phyloP scores from a whole-genome alignment of 2,797 vertebrate species.

The Bucorvus abyssinicus region DNA sequence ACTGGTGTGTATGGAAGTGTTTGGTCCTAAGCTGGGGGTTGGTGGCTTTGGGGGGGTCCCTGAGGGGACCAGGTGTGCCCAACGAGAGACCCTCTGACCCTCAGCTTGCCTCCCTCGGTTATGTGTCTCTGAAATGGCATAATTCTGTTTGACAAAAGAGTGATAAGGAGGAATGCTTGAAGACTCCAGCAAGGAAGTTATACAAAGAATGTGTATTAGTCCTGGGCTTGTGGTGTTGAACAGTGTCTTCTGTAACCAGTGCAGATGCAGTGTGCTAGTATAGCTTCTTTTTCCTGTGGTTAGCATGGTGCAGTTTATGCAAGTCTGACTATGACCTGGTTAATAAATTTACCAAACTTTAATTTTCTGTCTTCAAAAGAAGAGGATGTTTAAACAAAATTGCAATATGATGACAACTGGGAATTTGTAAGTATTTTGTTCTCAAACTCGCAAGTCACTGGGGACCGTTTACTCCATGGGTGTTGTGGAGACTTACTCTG shows the following conservation, averaged over 20 bases:
- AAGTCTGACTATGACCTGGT: background rate
- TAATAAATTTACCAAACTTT: background rate
- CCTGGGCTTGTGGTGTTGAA: background rate
- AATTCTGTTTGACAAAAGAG: background rate
- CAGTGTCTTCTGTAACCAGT: background rate
- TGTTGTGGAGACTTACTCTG: background rate
- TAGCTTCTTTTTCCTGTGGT: background rate
- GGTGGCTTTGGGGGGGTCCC: background rate
- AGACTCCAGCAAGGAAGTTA: background rate
- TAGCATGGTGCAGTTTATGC: background rate
- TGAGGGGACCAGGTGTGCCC: fast-evolving
- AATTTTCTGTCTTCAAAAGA: background rate
- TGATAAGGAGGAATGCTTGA: background rate
- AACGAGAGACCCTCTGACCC: fast-evolving
- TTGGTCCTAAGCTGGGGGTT: background rate
- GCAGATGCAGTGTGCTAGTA: background rate
- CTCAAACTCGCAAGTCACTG: fast-evolving
- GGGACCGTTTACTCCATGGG: background rate
- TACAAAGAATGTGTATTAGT: background rate
- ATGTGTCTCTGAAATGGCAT: background rate
- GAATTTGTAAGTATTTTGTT: background rate
- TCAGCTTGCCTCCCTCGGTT: background rate
- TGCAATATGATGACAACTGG: background rate
- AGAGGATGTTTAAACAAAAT: background rate
- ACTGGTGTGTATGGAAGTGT: fast-evolving